Base-by-base conservation (phyloP, 1,140 invertebrate species). In the Lasioglossum baleicum region DNA sequence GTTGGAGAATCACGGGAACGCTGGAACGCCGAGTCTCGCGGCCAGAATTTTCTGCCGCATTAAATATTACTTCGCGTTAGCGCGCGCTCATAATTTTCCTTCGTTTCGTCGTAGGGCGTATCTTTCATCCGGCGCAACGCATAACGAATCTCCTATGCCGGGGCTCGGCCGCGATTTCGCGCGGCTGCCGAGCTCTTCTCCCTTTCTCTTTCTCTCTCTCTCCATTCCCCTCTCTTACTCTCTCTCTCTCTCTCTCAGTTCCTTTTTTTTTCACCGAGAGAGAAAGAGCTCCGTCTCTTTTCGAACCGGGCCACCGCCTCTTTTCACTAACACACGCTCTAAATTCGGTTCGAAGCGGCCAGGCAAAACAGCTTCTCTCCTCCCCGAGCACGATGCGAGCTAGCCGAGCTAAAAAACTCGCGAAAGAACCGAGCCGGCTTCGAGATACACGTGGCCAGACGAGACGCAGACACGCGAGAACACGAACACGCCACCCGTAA, bases 381-480 rank as follows among this genome's bases (percentile, higher is more conserved):
- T 15, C 51, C 51, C 13, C 51, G 51, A 17, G 8, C 51, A 15
- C 51, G 13, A 15, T 13, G 51, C 51, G 13, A 15, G 83, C 48
- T 66, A 26, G 81, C 66, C 53, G 42, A 77, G 84, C 65, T 48
- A 70, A 86, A 84, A 85, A 86, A 76, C 75, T 86, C 80, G 80
- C 81, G 83, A 83, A 81, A 85, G 80, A 81, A 65, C 58, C 63
- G 70, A n/a, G 35, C 66, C 60, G 58, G 71, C 58, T 20, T 35
- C 35, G 69, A 75, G 85, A 72, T 71, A 81, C 85, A 81, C 81
- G 84, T 83, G 85, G 85, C 74, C 85, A 81, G 84, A 86, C 84
- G 73, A 15, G 53, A 81, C 68, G 66, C 70, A 80, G 73, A 85
- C 83, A 79, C 64, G 70, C 74, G 56, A 78, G 70, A 31, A 35